Evolutionary conservation across 2,888 invertebrate genomes (phyloP), one percentile per base, ranked within the genome.

Genomic region (Folsomia manolachei): DNA sequence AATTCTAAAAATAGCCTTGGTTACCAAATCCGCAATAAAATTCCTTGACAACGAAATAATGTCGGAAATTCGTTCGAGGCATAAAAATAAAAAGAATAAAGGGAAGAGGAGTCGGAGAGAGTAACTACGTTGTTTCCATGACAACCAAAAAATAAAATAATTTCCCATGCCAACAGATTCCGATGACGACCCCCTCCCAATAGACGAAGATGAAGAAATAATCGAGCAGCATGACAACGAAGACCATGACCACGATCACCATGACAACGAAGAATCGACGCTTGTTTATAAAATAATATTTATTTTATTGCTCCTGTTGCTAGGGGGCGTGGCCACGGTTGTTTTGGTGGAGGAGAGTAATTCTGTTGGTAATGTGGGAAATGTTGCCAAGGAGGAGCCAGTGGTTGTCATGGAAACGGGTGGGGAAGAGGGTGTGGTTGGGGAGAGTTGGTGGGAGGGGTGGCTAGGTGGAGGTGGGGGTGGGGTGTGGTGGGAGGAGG

Each of bases 261-360:
- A 68, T 27, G 68, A 68, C 7, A n/a, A 53, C 52, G 9, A 56
- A 62, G 69, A 52, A 51, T 65, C 70, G 56, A 65, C 25, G 18
- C 21, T 65, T 11, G 27, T 70, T 62, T 65, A 64, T 53, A 70
- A 70, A 39, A 52, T 70, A 21, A 70, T 70, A 19, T 70, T 70
- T 23, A 60, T 70, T 52, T 52, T 70, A 39, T 60, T 70, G 27
- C 65, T 70, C 65, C 21, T 70, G 21, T 39, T 64, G 27, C 27
- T 70, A 11, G 70, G 70, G n/a, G 70, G 27, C 14, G 53, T 70
- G 9, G 70, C 70, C 14, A 65, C 65, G 1, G 21, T 70, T 7
- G 70, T 70, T 52, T 64, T 70, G 56, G 52, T 70, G n/a, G 39
- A 62, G n/a, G 27, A 27, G n/a, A n/a, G n/a, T 4, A 39, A 39